These are phyloP conservation scores for Lasioglossum leucozonium DNA, from an alignment of 2,888 invertebrate genomes.

Conservation along the genomic window DNA sequence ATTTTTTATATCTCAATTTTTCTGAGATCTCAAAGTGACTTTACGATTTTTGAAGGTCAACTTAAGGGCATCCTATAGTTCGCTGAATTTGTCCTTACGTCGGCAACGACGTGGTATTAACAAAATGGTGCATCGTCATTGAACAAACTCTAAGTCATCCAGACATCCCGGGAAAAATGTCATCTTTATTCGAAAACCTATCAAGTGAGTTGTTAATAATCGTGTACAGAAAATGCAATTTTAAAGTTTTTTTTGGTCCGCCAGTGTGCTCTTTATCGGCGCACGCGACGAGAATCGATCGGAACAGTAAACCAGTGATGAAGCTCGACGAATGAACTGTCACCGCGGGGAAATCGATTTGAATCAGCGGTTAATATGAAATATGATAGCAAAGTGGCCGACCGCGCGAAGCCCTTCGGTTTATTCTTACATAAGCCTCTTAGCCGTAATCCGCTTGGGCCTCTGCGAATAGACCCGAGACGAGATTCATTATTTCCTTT, in stretches of 20 bases:
- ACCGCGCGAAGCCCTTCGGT: conserved; percentile 71
- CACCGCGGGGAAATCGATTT: conserved; percentile 72
- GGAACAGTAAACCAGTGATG: conserved; percentile 17
- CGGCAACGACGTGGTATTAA: no score
- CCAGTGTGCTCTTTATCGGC: neutral
- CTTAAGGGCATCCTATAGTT: no score
- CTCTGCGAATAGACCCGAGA: conserved; percentile 72
- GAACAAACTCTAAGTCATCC: no score
- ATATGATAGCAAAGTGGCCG: conserved; percentile 76
- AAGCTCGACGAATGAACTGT: conserved; percentile 34
- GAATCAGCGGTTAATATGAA: conserved; percentile 79
- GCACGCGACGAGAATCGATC: neutral
- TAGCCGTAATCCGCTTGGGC: conserved; percentile 72
- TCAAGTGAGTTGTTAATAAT: no score
- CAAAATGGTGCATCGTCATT: no score
- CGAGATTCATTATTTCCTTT: conserved; percentile 69
- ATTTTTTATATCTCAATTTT: no score
- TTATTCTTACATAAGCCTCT: conserved; percentile 77
- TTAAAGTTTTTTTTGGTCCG: neutral
- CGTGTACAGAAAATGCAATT: neutral
- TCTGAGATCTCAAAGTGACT: no score
- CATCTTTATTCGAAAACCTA: no score
- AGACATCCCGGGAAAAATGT: no score
- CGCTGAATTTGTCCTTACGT: no score
- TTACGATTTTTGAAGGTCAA: no score